Evolutionary conservation across 2,113 vertebrate species (phyloP), one percentile per base, ranked within the genome.

Genomic region (Castor canadensis): DNA sequence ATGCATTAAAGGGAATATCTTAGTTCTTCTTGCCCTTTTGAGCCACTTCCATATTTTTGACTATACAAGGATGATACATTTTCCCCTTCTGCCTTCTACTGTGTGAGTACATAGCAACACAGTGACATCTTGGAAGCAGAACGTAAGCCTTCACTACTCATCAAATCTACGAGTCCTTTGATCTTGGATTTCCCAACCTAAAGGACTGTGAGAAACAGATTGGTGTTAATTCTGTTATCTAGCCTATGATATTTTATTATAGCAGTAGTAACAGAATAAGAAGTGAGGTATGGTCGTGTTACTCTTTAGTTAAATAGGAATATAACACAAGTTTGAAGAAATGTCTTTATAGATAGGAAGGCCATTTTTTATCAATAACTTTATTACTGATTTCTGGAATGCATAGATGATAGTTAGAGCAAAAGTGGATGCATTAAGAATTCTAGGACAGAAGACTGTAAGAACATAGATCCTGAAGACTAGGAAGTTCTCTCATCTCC

Each of bases 301-400:
- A 75, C 22, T 54, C 85, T 91, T 62, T 60, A 76, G n/a, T 77
- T 94, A 76, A 89, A 56, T 80, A 87, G 49, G 52, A 49, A 49
- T 54, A 4, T 11, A 64, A 6, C 20, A 22, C 1, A 58, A 22
- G 80, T 85, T 81, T 24, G 6, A 66, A 54, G 52, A 88, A 56
- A 9, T 54, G 17, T 91, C n/a, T 5, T 43, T 30, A 13, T 64
- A 54, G 3, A 87, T 6, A 73, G 16, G 47, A 56, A 85, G 35
- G 9, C 30, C 38, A 38, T 5, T 56, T 43, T 73, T 89, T 30
- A 60, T 52, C 54, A 35, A 43, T 40, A 47, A 71, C 52, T 40
- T 1, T 15, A 5, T 32, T 52, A 77, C 16, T 80, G 17, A 32
- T 67, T 80, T 77, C 16, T 92, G 32, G 24, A 75, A 52, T 64